A percentile compares a stretch with the other conserved stretches of the same genome.
phyloP scores from a whole-genome alignment of 2,797 vertebrate species.

The Coranthus polyacanthus region DNA sequence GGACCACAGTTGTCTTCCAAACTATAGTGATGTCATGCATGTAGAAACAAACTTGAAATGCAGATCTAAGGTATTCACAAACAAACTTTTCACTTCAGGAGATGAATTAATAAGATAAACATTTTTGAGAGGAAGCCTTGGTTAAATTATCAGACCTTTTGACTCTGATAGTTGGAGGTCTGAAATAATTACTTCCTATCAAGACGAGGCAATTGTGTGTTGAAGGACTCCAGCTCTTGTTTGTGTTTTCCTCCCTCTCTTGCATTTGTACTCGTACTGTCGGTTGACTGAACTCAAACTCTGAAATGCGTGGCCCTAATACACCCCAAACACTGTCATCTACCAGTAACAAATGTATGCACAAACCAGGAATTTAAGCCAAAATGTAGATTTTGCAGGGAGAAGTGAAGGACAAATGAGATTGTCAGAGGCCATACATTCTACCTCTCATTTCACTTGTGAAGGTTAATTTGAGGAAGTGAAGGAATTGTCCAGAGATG shows the following conservation, averaged over 20 bases:
- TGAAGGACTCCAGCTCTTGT: too few species aligned
- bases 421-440: constrained; percentile 33
- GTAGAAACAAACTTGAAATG: too few species aligned
- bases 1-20: too few species aligned
- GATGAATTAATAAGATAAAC: too few species aligned
- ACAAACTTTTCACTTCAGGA: too few species aligned
- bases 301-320: background rate
- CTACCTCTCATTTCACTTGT: constrained; percentile 44
- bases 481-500: constrained; percentile 69
- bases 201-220: too few species aligned
- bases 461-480: constrained; percentile 80
- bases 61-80: too few species aligned
- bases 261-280: background rate
- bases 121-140: too few species aligned
- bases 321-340: background rate
- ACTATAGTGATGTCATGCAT: too few species aligned
- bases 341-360: constrained; percentile 10
- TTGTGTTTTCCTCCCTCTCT: background rate
- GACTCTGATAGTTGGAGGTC: too few species aligned
- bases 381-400: constrained; percentile 14
- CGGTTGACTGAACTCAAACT: constrained; percentile 1
- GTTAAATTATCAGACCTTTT: too few species aligned
- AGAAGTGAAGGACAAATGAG: constrained; percentile 44
- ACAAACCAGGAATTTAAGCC: background rate
- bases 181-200: too few species aligned